phyloP scores from a whole-genome alignment of 2,797 vertebrate species.

The Liparis tanakae region DNA sequence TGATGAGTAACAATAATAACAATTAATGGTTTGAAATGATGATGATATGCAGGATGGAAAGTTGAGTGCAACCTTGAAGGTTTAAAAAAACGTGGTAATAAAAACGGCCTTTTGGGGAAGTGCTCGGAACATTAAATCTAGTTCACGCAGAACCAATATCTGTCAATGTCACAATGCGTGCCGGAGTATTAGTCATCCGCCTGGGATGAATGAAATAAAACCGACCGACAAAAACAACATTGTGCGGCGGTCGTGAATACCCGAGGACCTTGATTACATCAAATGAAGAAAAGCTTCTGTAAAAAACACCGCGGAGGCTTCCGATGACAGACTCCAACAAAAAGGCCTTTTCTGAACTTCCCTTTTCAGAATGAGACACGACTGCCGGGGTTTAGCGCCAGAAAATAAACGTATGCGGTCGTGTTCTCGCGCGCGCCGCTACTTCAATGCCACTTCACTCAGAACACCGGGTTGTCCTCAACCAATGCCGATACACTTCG shows the following conservation, averaged over 20 bases:
- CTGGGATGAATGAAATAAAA: neutral
- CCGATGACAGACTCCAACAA: too few relatives aligned
- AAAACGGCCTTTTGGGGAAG: neutral
- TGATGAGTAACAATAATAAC: neutral
- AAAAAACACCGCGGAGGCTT: slow-evolving; percentile 1
- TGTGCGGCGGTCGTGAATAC: neutral
- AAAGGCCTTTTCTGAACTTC: too few relatives aligned
- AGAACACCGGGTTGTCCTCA: slow-evolving; percentile 28
- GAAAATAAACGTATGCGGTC: too few relatives aligned
- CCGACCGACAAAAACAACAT: neutral
- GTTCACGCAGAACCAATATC: neutral
- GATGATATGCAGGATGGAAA: neutral
- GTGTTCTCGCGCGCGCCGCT: too few relatives aligned
- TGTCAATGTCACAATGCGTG: neutral
- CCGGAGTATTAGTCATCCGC: neutral
- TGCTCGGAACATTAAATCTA: neutral
- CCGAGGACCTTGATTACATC: neutral
- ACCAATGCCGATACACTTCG: slow-evolving; percentile 21
- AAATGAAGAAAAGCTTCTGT: neutral
- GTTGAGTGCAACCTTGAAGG: neutral
- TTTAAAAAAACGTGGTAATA: neutral
- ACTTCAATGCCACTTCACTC: slow-evolving; percentile 11
- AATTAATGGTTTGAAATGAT: neutral
- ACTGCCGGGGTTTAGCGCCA: too few relatives aligned
- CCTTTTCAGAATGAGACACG: too few relatives aligned